Evolutionary conservation across 2,113 vertebrate genomes (phyloP).

Genomic region (Lepus timidus): DNA sequence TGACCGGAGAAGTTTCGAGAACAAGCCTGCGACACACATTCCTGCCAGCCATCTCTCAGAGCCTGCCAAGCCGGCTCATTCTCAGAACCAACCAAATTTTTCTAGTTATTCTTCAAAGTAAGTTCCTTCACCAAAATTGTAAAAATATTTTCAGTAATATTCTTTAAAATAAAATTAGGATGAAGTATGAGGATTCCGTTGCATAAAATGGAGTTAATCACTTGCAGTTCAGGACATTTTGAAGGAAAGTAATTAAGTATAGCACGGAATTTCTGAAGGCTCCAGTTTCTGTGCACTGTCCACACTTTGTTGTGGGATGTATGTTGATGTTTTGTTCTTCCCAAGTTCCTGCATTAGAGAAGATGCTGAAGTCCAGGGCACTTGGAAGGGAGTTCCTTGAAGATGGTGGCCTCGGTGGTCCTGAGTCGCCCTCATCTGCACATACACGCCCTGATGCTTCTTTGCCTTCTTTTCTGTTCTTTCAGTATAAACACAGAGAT

Average conservation of each 20-base stretch:
- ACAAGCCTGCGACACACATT: constrained; percentile 91
- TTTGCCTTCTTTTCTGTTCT: not conserved
- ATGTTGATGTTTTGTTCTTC: not conserved
- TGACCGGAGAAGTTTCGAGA: constrained; percentile 96
- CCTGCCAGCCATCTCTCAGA: constrained; percentile 93
- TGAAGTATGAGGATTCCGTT: not conserved
- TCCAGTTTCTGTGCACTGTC: not conserved
- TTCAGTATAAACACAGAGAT: not conserved
- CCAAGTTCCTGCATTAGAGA: not conserved
- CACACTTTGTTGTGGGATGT: not conserved
- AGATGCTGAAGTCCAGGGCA: not conserved
- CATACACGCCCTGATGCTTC: not conserved
- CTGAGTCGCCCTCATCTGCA: not conserved
- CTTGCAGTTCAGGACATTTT: not conserved
- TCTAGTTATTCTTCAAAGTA: constrained; percentile 93
- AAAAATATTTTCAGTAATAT: not conserved
- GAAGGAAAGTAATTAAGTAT: not conserved
- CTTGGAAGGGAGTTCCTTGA: not conserved
- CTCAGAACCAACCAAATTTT: constrained; percentile 93
- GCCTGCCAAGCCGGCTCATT: constrained; percentile 89
- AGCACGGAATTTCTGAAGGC: not conserved
- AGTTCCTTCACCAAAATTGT: constrained; percentile 64
- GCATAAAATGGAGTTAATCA: not conserved
- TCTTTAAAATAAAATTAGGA: not conserved
- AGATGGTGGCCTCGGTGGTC: not conserved